Evolutionary conservation across 1,140 invertebrate genomes (phyloP), one percentile per base, ranked within the genome.

Genomic region (Cheumatopsyche charites): DNA sequence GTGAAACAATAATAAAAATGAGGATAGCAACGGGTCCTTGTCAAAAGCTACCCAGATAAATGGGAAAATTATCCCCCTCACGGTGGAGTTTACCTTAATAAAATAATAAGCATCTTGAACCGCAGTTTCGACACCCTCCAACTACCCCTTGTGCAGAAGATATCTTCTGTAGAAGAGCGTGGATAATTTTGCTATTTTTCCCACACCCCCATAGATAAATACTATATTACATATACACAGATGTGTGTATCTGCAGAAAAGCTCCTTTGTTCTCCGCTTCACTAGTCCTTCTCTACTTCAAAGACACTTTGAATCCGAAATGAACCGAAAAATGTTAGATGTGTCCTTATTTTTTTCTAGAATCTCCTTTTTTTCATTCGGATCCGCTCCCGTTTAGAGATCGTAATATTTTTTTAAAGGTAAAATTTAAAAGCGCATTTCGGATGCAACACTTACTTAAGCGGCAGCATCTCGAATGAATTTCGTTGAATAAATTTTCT

Each of bases 81-180:
- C n/a, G 55, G 19, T 23, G 9, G 55, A 36, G 29, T 36, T 75
- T 75, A 75, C 74, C 74, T 75, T 75, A 75, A 75, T 75, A 75
- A 75, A 75, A 75, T 75, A 75, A 75, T 75, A 75, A 75, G 71
- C 74, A 75, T 75, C 71, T 75, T 75, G 47, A 52, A 52, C 47
- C 47, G 23, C 55, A 25, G 21, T 36, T 36, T 36, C 29, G 29
- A 9, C 29, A 23, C 55, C 55, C 55, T 19, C 55, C 9, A 21
- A 15, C 19, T 23, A 47, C 11, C 15, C 43, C 12, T 6, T 6
- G 4, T 36, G 29, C 12, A 47, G 43, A 13, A 47, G 15, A 47
- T n/a, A 47, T 19, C 19, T 58, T 47, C 67, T 43, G 70, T 47
- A 23, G 55, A 58, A 58, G 25, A 70, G 52, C 70, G 62, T 47